Evolutionary conservation across 1,140 invertebrate genomes (phyloP).

Genomic region (Lucilia cuprina): DNA sequence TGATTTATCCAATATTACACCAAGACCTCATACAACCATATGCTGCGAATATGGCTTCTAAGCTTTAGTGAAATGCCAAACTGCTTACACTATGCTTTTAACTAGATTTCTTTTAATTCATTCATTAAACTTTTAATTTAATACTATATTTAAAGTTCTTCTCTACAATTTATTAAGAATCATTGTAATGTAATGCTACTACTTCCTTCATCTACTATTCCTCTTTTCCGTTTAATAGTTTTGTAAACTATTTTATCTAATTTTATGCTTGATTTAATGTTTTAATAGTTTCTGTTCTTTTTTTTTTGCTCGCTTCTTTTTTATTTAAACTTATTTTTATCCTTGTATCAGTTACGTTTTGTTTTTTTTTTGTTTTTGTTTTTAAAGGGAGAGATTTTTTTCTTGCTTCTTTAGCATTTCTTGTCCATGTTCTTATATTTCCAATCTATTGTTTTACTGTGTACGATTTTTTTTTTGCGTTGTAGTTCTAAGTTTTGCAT

Average conservation of each 20-base stretch:
- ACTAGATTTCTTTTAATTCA: too few relatives aligned
- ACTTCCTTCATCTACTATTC: not conserved
- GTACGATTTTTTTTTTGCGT: not conserved
- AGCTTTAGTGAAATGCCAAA: too few relatives aligned
- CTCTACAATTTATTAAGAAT: not conserved
- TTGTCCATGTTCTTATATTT: slow-evolving; percentile 24
- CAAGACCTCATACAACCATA: too few relatives aligned
- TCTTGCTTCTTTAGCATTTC: slow-evolving; percentile 20
- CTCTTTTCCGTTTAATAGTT: slow-evolving; percentile 36
- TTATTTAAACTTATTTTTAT: slow-evolving; percentile 29
- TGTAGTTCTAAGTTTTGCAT: not conserved
- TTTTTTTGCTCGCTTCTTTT: slow-evolving; percentile 30
- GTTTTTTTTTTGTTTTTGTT: too few relatives aligned
- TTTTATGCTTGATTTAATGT: slow-evolving; percentile 61
- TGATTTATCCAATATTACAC: too few relatives aligned
- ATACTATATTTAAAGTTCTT: too few relatives aligned
- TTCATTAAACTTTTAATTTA: too few relatives aligned
- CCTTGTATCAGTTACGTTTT: slow-evolving; percentile 33
- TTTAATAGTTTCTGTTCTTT: slow-evolving; percentile 62
- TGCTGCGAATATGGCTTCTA: too few relatives aligned
- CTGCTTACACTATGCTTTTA: too few relatives aligned
- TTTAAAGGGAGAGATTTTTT: slow-evolving; percentile 19
- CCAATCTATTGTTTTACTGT: slow-evolving; percentile 14
- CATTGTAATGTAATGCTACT: not conserved
- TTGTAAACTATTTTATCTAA: slow-evolving; percentile 59